phyloP scores from a whole-genome alignment of 2,113 vertebrate genomes.

The Cyprinodon variegatus region DNA sequence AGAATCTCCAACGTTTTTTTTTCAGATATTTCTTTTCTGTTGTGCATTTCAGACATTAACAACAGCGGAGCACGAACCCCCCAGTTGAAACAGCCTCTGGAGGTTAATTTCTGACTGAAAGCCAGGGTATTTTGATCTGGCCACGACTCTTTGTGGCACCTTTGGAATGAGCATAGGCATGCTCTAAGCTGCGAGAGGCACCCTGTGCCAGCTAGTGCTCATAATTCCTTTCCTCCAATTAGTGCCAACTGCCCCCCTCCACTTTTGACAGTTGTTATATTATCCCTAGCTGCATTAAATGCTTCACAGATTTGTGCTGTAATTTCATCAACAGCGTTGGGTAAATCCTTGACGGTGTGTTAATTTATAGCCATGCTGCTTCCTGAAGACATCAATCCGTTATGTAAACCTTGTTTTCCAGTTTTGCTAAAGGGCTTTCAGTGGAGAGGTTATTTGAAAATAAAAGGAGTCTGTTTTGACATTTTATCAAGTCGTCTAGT shows the following conservation, averaged over 20 bases:
- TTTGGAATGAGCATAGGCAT: constrained; percentile 59
- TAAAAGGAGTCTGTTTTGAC: neutral
- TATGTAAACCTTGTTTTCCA: constrained; percentile 19
- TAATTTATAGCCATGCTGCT: constrained; percentile 56
- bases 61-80: constrained; percentile 21
- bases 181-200: constrained; percentile 12
- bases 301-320: constrained; percentile 74
- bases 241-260: constrained; percentile 83
- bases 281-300: constrained; percentile 74
- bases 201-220: constrained; percentile 82
- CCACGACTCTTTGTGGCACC: constrained; percentile 54
- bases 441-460: neutral
- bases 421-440: constrained; percentile 11
- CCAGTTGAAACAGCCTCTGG: constrained; percentile 40
- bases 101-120: constrained; percentile 51
- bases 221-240: constrained; percentile 89
- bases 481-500: neutral
- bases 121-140: constrained; percentile 41
- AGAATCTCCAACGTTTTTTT: neutral
- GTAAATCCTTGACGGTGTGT: constrained; percentile 57
- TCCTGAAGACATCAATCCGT: constrained; percentile 48
- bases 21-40: constrained; percentile 6
- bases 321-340: constrained; percentile 71
- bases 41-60: constrained; percentile 44
- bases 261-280: constrained; percentile 86